Percentiles rank a stretch among this genome's conserved stretches.
phyloP scores from a whole-genome alignment of 92 coral and sea anemone genomes.

The Palythoa grandis region DNA sequence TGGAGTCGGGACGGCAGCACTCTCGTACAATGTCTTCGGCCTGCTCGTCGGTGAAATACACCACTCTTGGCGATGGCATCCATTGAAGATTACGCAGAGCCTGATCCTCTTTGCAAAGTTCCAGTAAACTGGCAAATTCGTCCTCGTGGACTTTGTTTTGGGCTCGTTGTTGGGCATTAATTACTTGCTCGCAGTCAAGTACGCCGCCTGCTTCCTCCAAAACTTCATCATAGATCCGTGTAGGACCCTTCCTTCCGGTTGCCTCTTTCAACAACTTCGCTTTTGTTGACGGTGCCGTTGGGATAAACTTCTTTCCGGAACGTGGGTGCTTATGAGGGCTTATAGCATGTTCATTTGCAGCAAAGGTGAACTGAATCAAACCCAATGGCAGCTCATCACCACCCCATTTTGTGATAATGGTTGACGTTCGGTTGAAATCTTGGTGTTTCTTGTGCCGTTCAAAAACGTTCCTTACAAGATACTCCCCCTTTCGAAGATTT shows the following conservation, averaged over 20 bases:
- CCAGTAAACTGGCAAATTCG: slow-evolving; percentile 51
- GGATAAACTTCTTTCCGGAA: slow-evolving; percentile 49
- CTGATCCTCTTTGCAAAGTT: slow-evolving; percentile 42
- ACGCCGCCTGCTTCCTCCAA: slow-evolving; percentile 53
- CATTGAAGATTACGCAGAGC: slow-evolving; percentile 58
- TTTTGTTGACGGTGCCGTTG: slow-evolving; percentile 63
- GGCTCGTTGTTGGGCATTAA: slow-evolving; percentile 45
- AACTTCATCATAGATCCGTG: slow-evolving; percentile 50
- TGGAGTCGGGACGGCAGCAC: slow-evolving; percentile 61
- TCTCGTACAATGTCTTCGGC: slow-evolving; percentile 39
- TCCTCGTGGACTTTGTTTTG: slow-evolving; percentile 33
- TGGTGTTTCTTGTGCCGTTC: slow-evolving; percentile 53
- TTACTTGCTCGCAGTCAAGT: slow-evolving; percentile 53
- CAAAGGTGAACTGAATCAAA: slow-evolving; percentile 49
- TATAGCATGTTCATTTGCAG: slow-evolving; percentile 51
- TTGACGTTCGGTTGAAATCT: slow-evolving; percentile 51
- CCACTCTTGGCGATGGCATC: slow-evolving; percentile 64
- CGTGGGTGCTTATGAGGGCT: slow-evolving; percentile 66
- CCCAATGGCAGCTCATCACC: slow-evolving; percentile 53
- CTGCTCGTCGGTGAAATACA: slow-evolving; percentile 41
- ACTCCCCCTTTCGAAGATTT: slow-evolving; percentile 39
- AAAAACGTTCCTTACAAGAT: slow-evolving; percentile 40
- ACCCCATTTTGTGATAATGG: slow-evolving; percentile 32
- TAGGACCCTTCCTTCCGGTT: slow-evolving; percentile 45
- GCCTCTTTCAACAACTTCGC: slow-evolving; percentile 44